Base-by-base conservation (phyloP, 2,113 vertebrate genomes). In the Anarhynchus alexandrinus region DNA sequence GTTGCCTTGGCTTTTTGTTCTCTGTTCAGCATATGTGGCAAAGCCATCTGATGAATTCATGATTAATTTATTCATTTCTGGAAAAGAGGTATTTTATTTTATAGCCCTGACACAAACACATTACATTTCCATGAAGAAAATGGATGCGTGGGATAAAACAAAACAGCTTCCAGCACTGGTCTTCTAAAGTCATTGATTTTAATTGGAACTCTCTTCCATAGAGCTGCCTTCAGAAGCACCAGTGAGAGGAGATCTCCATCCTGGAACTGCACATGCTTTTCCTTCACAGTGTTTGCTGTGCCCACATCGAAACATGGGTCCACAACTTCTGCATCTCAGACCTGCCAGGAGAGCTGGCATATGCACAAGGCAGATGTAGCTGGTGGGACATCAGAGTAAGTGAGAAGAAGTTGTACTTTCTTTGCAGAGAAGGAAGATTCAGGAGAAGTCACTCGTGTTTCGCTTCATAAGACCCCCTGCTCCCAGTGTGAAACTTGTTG, bases 51-150 rank as follows among this genome's bases (percentile, higher is more conserved):
- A 96, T 12, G 5, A 58, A 66, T 19, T 87, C 79, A 77, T 8
- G 9, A 88, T 55, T 90, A 83, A 81, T 64, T 79, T 76, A 80
- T 78, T 83, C 23, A 74, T 90, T 93, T 93, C 45, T 89, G 40
- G 25, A 76, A 61, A 62, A 80, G 26, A 51, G 1, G 3, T 52
- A 40, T 83, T 54, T 86, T 76, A 40, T 78, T 90, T 93, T 81
- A 72, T 59, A 62, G 42, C 36, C 42, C 88, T 58, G 47, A 81
- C 55, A 90, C 2, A 86, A 66, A 69, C 15, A 54, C 49, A 43
- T 43, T 70, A 29, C 42, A 45, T 71, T 93, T 67, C 47, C 32
- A 21, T 26, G 52, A 79, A 73, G 57, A 78, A 83, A 72, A 61
- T 0, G 1, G 30, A 85, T 72, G 45, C 2, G 18, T 29, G 21